Conservation (phyloP, 1,140 invertebrate species). For the Nomia melanderi region DNA sequence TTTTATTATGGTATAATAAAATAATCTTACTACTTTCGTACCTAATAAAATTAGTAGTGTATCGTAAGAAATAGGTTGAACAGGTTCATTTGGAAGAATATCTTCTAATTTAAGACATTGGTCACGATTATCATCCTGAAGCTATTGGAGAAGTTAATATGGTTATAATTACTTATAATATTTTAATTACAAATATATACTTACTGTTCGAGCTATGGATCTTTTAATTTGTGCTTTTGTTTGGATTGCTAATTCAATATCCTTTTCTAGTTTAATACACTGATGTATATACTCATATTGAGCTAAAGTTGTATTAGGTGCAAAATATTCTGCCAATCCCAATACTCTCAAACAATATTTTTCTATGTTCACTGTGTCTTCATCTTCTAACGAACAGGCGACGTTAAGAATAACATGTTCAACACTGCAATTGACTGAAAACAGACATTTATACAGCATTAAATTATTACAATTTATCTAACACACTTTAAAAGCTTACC, state of each 20-base stretch:
- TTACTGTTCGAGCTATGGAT: conserved; percentile 87
- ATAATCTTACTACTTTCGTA: conserved; percentile 68
- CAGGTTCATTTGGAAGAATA: conserved; percentile 87
- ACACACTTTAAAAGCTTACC: conserved; percentile 81
- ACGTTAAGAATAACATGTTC: conserved; percentile 94
- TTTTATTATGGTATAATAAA: neutral
- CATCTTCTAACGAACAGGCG: conserved; percentile 90
- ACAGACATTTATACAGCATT: conserved; percentile 48
- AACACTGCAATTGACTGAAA: conserved; percentile 90
- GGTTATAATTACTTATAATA: neutral
- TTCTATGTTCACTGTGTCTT: conserved; percentile 84
- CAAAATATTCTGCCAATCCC: conserved; percentile 91
- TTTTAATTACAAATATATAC: conserved; percentile 57
- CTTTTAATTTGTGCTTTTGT: conserved; percentile 84
- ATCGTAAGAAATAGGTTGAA: conserved; percentile 88
- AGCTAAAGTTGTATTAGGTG: conserved; percentile 85
- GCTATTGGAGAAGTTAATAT: conserved; percentile 63
- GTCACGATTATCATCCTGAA: conserved; percentile 89
- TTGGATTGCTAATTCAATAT: conserved; percentile 90
- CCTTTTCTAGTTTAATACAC: conserved; percentile 95
- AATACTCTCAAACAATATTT: conserved; percentile 89
- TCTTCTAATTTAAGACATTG: conserved; percentile 87
- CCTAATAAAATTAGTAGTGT: conserved; percentile 89
- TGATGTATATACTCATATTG: conserved; percentile 97
- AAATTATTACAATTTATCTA: conserved; percentile 12